These are phyloP conservation scores for Acanthosepion pharaonis DNA, from an alignment of 2,888 invertebrate genomes.

Conservation along the genomic window DNA sequence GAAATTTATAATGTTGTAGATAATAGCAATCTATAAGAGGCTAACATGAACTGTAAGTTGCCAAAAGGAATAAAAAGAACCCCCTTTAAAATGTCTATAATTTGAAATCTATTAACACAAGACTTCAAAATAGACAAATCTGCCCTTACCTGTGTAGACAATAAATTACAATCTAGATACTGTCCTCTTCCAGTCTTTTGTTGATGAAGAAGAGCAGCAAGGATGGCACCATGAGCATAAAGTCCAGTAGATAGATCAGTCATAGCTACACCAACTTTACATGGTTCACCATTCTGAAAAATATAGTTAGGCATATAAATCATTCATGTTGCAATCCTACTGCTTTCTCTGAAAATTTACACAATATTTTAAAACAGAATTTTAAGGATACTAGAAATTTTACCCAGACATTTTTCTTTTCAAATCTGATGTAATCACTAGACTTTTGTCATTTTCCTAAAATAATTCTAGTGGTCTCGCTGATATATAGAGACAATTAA, in stretches of 20 bases:
- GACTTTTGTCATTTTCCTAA: too few species aligned
- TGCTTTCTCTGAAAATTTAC: not conserved
- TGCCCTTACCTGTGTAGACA: constrained; percentile 86
- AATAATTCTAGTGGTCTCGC: too few species aligned
- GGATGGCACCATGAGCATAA: constrained; percentile 94
- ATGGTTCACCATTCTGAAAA: constrained; percentile 82
- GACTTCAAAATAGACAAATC: constrained; percentile 45
- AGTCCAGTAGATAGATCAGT: constrained; percentile 94
- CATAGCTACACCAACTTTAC: constrained; percentile 92
- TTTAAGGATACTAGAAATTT: too few species aligned
- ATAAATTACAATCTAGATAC: constrained; percentile 93
- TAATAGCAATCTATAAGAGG: not conserved
- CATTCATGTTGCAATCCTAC: not conserved
- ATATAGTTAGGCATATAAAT: not conserved
- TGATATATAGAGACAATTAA: too few species aligned
- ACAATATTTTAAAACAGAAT: not conserved
- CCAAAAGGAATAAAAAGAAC: too few species aligned
- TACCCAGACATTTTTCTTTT: too few species aligned
- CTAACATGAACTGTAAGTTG: not conserved
- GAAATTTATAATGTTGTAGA: not conserved
- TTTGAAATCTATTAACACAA: not conserved
- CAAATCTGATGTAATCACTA: too few species aligned
- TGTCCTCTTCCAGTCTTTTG: constrained; percentile 87
- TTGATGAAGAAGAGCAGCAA: constrained; percentile 89
- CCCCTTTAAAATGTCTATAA: not conserved